phyloP scores from a whole-genome alignment of 2,888 invertebrate genomes.

The Quadroppia sp. region DNA sequence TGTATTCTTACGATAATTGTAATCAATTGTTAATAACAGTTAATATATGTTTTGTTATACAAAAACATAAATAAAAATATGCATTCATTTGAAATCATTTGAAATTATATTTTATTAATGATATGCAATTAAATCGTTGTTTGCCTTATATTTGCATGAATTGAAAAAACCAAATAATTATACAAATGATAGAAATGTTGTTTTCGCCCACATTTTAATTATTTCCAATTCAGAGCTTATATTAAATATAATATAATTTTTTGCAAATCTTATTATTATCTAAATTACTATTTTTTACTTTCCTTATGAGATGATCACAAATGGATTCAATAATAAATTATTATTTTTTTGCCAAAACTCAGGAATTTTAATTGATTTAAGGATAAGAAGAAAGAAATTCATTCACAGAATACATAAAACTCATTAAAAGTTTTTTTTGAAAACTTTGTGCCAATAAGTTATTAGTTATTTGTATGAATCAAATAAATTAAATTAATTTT shows the following conservation, averaged over 20 bases:
- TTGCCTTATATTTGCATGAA: background rate
- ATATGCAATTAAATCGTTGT: background rate
- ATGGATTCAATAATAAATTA: slow-evolving; percentile 4
- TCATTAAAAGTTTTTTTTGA: background rate
- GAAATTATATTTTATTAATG: background rate
- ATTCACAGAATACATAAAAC: background rate
- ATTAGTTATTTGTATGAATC: no score
- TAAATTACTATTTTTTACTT: background rate
- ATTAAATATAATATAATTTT: background rate
- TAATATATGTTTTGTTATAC: no score
- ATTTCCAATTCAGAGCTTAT: background rate
- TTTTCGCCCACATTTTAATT: slow-evolving; percentile 18
- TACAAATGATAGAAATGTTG: background rate
- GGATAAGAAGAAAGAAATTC: background rate
- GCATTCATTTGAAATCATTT: background rate
- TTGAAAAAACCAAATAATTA: slow-evolving; percentile 26
- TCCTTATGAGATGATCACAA: background rate
- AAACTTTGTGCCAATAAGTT: background rate
- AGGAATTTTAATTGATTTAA: slow-evolving; percentile 30
- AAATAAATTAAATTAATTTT: no score
- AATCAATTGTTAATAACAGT: background rate
- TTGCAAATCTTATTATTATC: slow-evolving; percentile 3
- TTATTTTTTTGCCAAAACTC: background rate
- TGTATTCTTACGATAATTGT: background rate
- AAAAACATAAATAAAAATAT: no score